A percentile compares a stretch with the other conserved stretches of the same genome.
Evolutionary conservation across 1,140 invertebrate species (phyloP).

Genomic region (Drosophila orosa): DNA sequence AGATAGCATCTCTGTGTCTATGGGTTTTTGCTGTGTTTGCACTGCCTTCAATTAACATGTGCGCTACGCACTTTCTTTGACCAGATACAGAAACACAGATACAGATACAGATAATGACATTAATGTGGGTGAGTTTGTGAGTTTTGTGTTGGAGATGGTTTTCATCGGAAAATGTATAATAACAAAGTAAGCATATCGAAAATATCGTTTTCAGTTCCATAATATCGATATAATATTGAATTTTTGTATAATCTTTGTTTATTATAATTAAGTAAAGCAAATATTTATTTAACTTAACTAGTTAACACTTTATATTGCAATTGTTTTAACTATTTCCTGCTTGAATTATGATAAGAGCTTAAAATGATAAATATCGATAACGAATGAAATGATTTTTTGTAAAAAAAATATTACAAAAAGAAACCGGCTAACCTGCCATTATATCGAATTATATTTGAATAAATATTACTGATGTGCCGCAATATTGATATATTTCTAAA

Average conservation of each 20-base stretch:
- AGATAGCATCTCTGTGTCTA: conserved; percentile 8
- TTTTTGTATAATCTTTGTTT: not conserved
- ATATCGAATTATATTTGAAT: not conserved
- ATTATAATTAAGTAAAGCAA: not conserved
- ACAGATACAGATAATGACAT: conserved; percentile 38
- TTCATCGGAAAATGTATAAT: not conserved
- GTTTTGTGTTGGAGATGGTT: not conserved
- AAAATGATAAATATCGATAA: not conserved
- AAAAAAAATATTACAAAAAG: not conserved
- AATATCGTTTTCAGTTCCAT: not conserved
- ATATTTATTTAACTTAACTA: too few relatives aligned
- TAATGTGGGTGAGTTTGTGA: conserved; percentile 42
- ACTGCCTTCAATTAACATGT: conserved; percentile 76
- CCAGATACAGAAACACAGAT: conserved; percentile 34
- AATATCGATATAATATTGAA: not conserved
- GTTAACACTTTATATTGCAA: too few relatives aligned
- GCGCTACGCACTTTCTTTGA: conserved; percentile 71
- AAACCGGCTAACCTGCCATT: not conserved
- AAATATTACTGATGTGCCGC: not conserved
- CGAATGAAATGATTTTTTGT: not conserved
- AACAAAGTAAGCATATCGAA: not conserved
- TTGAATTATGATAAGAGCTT: not conserved
- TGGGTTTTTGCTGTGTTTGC: conserved; percentile 52
- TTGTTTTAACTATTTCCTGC: not conserved
- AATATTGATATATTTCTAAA: too few relatives aligned